phyloP scores from a whole-genome alignment of 30 jellyfish, hydroid and myxozoan genomes.

The Cassiopea andromeda region DNA sequence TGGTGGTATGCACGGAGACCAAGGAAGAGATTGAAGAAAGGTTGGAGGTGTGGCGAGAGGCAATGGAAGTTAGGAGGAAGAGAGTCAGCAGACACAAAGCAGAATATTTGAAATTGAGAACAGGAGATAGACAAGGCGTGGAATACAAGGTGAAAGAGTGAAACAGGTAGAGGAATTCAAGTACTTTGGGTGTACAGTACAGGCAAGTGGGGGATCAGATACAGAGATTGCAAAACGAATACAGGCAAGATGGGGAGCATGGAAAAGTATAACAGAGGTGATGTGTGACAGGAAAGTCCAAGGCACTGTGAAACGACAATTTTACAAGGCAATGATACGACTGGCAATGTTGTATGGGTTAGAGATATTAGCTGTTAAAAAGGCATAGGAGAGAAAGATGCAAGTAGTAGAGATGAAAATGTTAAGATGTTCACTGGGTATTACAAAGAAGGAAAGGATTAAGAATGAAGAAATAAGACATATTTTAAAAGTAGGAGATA shows the following conservation, averaged over 20 bases:
- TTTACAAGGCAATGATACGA: not conserved
- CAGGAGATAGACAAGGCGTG: not conserved
- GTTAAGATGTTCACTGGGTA: not conserved
- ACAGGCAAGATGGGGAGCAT: not conserved
- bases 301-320: no score
- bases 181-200: not conserved
- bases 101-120: slow-evolving; percentile 13
- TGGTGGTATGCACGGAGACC: not conserved
- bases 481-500: not conserved
- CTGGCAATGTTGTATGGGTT: not conserved
- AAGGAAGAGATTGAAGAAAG: not conserved
- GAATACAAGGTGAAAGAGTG: not conserved
- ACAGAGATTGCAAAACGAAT: not conserved
- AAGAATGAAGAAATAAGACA: not conserved
- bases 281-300: no score
- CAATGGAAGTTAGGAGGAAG: slow-evolving; percentile 13
- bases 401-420: not conserved
- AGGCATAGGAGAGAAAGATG: not conserved
- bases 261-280: not conserved
- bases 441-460: not conserved
- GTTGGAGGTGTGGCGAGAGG: slow-evolving; percentile 13
- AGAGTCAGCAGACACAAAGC: slow-evolving; percentile 30
- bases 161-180: not conserved
- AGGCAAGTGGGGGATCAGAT: not conserved
- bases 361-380: not conserved